Evolutionary conservation across 1,140 invertebrate species (phyloP).

Genomic region (Matsumurasca onukii): DNA sequence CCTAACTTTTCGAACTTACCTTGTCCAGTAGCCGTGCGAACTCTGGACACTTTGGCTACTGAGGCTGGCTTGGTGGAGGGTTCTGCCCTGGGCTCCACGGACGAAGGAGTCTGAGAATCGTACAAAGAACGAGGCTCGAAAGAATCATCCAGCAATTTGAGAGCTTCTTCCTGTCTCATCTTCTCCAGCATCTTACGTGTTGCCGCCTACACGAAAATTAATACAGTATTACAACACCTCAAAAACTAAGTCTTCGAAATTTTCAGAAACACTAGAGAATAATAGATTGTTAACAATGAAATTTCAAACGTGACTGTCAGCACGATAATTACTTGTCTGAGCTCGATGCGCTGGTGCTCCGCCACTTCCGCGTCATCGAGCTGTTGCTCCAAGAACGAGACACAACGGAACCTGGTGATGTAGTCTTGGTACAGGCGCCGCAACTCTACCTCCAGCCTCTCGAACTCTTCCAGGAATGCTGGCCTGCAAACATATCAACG

Average conservation of each 20-base stretch:
- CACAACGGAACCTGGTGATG: conserved; percentile 81
- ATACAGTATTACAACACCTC: background rate
- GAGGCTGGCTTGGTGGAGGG: background rate
- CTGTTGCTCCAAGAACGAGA: conserved; percentile 78
- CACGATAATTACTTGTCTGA: conserved; percentile 46
- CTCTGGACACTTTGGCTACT: conserved; percentile 17
- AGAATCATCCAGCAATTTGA: conserved; percentile 33
- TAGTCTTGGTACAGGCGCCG: conserved; percentile 85
- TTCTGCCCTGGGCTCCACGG: background rate
- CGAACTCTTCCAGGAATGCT: conserved; percentile 96
- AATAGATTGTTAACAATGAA: background rate
- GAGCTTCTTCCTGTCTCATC: conserved; percentile 31
- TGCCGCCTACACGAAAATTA: conserved; percentile 8
- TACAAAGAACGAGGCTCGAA: conserved; percentile 15
- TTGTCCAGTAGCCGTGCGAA: conserved; percentile 24
- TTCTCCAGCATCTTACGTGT: conserved; percentile 29
- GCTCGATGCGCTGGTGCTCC: conserved; percentile 70
- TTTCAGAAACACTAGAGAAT: background rate
- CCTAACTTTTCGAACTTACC: conserved; percentile 10
- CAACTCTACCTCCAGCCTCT: conserved; percentile 84
- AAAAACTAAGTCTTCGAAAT: background rate
- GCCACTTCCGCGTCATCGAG: conserved; percentile 67
- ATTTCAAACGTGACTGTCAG: background rate
- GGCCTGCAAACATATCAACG: conserved; percentile 69
- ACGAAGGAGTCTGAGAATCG: conserved; percentile 1